Evolutionary conservation across 2,888 invertebrate genomes (phyloP), one percentile per base, ranked within the genome.

Genomic region (Noctua janthina): DNA sequence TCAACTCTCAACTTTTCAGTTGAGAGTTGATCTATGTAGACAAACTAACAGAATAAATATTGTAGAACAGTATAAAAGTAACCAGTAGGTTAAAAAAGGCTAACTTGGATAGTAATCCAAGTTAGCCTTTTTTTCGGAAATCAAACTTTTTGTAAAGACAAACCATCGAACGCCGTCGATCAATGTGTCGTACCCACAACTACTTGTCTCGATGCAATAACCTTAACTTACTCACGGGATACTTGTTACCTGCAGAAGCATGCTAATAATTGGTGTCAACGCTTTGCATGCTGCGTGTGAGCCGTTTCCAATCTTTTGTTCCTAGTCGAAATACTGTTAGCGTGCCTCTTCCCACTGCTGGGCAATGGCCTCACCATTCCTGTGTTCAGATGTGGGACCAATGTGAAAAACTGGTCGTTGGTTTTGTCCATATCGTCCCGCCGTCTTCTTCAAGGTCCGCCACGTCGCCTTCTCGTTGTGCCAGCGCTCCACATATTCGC

Each of bases 41-140:
- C 71, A 71, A 88, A 83, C 74, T 67, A 73, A 35, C 67, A 46
- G 49, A 77, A 77, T 85, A 46, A 10, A 85, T 67, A 87, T 64
- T 75, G 15, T 73, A 43, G 17, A 29, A 62, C 29, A 29, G 62
- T 15, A 15, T 17, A 62, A 35, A 15, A 13, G 17, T 3, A 7
- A 62, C 17, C 62, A 29, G 62, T n/a, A n/a, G n/a, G n/a, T n/a
- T n/a, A n/a, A n/a, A n/a, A n/a, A n/a, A n/a, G n/a, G n/a, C n/a
- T n/a, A n/a, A n/a, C n/a, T n/a, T n/a, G n/a, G n/a, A n/a, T n/a
- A n/a, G n/a, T 35, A 62, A 62, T 1, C 15, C 29, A 62, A 62
- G n/a, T 7, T 15, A 15, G 29, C 13, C 6, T 29, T 62, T 29
- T 59, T 29, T 59, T 59, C 23, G n/a, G 59, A 59, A n/a, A 59